Percentiles rank a stretch among this genome's conserved stretches.
Conservation (phyloP, 2,113 vertebrate genomes). For the Planiliza haematocheilus region DNA sequence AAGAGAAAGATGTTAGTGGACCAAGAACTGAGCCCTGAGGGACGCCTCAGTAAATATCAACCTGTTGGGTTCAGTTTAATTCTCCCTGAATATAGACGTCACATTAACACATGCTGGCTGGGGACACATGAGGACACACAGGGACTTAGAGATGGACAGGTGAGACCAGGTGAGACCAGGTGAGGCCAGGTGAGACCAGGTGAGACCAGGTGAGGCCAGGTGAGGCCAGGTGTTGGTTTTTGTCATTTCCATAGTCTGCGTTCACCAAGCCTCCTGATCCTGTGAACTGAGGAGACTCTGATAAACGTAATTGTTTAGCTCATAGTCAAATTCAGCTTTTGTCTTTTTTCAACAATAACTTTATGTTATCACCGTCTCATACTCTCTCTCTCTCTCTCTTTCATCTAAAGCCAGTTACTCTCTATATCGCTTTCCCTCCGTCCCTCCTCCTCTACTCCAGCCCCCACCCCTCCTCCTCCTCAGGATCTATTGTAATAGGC, state of each 20-base stretch:
- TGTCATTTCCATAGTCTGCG: too few relatives aligned
- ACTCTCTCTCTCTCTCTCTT: conserved; percentile 22
- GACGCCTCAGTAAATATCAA: conserved; percentile 5
- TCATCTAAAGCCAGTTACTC: not conserved
- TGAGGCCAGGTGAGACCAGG: too few relatives aligned
- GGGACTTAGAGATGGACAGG: too few relatives aligned
- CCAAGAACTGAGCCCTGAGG: conserved; percentile 31
- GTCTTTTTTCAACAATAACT: not conserved
- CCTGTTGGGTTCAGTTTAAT: not conserved
- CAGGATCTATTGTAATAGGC: conserved; percentile 68
- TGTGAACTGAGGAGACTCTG: too few relatives aligned
- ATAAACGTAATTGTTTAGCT: not conserved
- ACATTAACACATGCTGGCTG: too few relatives aligned
- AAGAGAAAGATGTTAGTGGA: not conserved
- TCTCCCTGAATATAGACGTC: too few relatives aligned
- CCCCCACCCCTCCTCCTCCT: not conserved
- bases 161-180: too few relatives aligned
- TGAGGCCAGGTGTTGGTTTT: too few relatives aligned
- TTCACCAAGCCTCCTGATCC: too few relatives aligned
- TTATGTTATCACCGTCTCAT: conserved; percentile 17
- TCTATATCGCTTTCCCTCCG: not conserved
- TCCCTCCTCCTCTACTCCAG: not conserved
- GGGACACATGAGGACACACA: too few relatives aligned
- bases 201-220: too few relatives aligned
- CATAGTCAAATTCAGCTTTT: conserved; percentile 3